Evolutionary conservation across 2,797 vertebrate genomes (phyloP).

Genomic region (Tauraco hartlaubi): DNA sequence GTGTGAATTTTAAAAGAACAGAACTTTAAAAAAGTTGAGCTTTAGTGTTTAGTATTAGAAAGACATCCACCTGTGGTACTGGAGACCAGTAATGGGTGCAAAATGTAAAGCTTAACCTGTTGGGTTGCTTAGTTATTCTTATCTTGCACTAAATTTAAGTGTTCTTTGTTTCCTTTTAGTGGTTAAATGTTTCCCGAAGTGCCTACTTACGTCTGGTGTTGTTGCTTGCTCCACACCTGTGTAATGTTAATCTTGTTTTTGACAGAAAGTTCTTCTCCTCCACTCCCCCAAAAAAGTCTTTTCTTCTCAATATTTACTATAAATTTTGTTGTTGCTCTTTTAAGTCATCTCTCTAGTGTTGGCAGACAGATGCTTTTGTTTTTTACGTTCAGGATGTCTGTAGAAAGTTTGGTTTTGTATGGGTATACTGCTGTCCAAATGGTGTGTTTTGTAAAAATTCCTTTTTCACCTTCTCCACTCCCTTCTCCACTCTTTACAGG

Average conservation of each 20-base stretch:
- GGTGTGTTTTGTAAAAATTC: background rate
- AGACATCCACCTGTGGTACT: background rate
- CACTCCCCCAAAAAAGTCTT: background rate
- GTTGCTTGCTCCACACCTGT: background rate
- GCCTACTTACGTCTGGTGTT: background rate
- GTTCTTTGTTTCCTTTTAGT: background rate
- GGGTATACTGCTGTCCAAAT: background rate
- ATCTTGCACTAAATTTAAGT: background rate
- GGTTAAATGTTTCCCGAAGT: background rate
- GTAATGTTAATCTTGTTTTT: background rate
- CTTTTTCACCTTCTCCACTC: background rate
- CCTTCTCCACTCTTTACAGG: background rate
- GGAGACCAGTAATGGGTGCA: background rate
- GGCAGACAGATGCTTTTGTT: background rate
- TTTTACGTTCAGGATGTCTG: background rate
- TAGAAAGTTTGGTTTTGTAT: background rate
- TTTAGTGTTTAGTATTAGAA: background rate
- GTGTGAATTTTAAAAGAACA: background rate
- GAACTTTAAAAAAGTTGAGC: background rate
- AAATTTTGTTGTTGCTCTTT: background rate
- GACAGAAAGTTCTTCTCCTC: background rate
- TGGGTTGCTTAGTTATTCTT: background rate
- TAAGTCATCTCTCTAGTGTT: background rate
- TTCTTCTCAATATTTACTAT: background rate
- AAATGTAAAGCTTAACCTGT: background rate